Conservation (phyloP, 2,113 vertebrate species). For the Osmerus mordax region DNA sequence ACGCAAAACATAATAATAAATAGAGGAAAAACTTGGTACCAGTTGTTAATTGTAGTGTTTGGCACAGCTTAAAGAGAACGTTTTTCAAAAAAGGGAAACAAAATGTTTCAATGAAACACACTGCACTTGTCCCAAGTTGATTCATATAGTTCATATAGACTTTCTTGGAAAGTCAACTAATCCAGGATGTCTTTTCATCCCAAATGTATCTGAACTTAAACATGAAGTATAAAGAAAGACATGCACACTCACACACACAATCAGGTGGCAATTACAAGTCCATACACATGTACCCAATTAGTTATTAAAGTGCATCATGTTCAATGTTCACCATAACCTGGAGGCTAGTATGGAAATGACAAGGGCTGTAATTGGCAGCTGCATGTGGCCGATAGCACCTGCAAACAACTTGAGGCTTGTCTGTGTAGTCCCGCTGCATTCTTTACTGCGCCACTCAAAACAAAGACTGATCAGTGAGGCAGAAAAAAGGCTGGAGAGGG, state of each 20-base stretch:
- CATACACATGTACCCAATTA: constrained; percentile 25
- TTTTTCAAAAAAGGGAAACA: constrained; percentile 48
- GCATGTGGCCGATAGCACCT: constrained; percentile 81
- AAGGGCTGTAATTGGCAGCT: constrained; percentile 81
- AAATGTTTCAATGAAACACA: constrained; percentile 59
- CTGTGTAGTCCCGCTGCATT: constrained; percentile 81
- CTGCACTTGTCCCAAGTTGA: constrained; percentile 51
- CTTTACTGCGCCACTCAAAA: constrained; percentile 78
- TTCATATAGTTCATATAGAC: constrained; percentile 57
- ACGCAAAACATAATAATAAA: constrained; percentile 64
- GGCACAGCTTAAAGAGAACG: constrained; percentile 63
- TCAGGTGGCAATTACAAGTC: neutral
- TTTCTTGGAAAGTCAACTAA: constrained; percentile 58
- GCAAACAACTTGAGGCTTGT: constrained; percentile 78
- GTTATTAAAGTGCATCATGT: constrained; percentile 72
- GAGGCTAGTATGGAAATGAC: constrained; percentile 69
- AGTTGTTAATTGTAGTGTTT: constrained; percentile 54
- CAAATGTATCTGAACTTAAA: constrained; percentile 46
- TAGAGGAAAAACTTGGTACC: constrained; percentile 47
- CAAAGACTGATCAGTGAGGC: constrained; percentile 83
- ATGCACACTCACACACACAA: constrained; percentile 16
- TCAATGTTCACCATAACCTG: constrained; percentile 75
- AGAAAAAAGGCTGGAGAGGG: constrained; percentile 55
- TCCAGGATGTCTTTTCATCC: constrained; percentile 60
- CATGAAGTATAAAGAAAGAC: constrained; percentile 32